Evolutionary conservation across 30 jellyfish, hydroid and myxozoan genomes (phyloP).

Genomic region (Hydra vulgaris): DNA sequence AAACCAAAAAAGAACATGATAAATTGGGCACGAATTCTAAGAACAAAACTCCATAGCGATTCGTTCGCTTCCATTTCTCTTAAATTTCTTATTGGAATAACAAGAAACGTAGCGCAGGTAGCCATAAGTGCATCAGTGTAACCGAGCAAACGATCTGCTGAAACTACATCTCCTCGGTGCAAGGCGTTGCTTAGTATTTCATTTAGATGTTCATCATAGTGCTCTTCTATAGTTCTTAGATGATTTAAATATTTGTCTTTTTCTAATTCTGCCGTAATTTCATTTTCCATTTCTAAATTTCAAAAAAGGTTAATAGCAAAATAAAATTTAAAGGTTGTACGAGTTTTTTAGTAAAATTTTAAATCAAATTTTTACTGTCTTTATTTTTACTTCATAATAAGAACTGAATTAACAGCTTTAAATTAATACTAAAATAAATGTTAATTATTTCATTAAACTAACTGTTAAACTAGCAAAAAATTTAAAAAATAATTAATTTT

Average conservation of each 20-base stretch:
- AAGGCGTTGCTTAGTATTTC: conserved; percentile 2
- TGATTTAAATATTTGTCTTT: neutral
- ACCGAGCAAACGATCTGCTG: conserved; percentile 21
- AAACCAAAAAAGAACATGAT: conserved; percentile 27
- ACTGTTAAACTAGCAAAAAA: too few relatives aligned
- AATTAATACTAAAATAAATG: too few relatives aligned
- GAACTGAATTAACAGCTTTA: too few relatives aligned
- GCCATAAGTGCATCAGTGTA: conserved; percentile 38
- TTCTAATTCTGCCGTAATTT: too few relatives aligned
- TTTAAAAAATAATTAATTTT: too few relatives aligned
- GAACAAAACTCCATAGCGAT: neutral
- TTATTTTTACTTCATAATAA: too few relatives aligned
- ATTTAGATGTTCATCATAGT: conserved; percentile 19
- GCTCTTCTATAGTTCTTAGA: conserved; percentile 4
- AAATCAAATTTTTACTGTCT: too few relatives aligned
- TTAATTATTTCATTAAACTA: too few relatives aligned
- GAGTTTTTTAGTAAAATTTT: too few relatives aligned
- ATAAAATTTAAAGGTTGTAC: too few relatives aligned
- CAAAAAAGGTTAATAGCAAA: too few relatives aligned
- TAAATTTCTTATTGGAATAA: conserved; percentile 16
- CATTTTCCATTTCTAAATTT: neutral
- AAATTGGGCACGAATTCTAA: neutral
- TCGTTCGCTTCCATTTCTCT: neutral
- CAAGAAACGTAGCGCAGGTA: conserved; percentile 27
- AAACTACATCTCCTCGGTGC: conserved; percentile 26